phyloP scores from a whole-genome alignment of 53 echinoderm and acorn worm species.

The Holothuria leucospilota region DNA sequence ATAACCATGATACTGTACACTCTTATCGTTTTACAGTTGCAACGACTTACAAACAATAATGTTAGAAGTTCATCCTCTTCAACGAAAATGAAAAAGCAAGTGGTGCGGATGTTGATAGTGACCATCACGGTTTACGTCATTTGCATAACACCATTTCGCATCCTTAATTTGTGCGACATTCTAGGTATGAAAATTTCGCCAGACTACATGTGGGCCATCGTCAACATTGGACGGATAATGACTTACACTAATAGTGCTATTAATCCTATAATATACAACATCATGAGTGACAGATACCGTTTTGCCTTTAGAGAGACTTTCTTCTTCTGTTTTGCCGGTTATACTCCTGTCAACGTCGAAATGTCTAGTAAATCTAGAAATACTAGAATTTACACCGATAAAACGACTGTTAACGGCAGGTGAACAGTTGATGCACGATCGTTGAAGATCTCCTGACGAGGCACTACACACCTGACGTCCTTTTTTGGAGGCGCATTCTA shows the following conservation, averaged over 20 bases:
- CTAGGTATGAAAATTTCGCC: slow-evolving; percentile 67
- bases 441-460: not conserved
- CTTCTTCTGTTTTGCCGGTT: slow-evolving; percentile 77
- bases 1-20: slow-evolving; percentile 88
- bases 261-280: slow-evolving; percentile 97
- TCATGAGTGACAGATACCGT: slow-evolving; percentile 94
- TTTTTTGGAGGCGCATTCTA: not conserved
- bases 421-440: not conserved
- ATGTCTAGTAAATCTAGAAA: slow-evolving; percentile 50
- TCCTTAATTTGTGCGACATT: slow-evolving; percentile 85
- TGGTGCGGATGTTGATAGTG: slow-evolving; percentile 97
- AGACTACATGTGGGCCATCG: slow-evolving; percentile 80
- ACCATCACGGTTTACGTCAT: slow-evolving; percentile 91
- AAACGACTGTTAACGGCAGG: slow-evolving; percentile 43
- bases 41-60: slow-evolving; percentile 81
- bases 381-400: slow-evolving; percentile 38
- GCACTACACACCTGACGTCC: not conserved
- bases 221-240: slow-evolving; percentile 89
- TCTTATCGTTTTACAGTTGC: slow-evolving; percentile 84
- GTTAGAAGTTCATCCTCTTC: slow-evolving; percentile 76
- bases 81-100: slow-evolving; percentile 93
- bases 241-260: slow-evolving; percentile 91
- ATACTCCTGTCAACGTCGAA: slow-evolving; percentile 60
- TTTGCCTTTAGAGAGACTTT: slow-evolving; percentile 90
- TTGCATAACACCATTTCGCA: slow-evolving; percentile 94